phyloP scores from a whole-genome alignment of 2,113 vertebrate species.

The Corythornis vintsioides region DNA sequence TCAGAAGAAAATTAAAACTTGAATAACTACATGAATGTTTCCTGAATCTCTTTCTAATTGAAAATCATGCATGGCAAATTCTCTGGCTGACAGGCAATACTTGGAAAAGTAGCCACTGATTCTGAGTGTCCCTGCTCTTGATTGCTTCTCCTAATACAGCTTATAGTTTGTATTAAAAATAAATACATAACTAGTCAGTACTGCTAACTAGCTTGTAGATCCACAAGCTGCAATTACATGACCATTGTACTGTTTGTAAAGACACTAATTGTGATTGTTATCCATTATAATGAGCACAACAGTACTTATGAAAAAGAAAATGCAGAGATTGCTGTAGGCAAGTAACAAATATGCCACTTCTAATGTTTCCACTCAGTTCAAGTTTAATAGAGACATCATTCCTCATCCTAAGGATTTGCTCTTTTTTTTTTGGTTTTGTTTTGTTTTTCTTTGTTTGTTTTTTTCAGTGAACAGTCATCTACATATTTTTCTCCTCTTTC shows the following conservation, averaged over 20 bases:
- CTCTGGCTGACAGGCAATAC: not conserved
- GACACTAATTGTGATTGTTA: not conserved
- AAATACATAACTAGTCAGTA: not conserved
- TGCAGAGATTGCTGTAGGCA: not conserved
- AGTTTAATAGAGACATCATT: not conserved
- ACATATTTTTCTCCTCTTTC: not conserved
- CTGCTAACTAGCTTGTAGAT: not conserved
- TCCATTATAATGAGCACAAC: not conserved
- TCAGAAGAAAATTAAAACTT: constrained; percentile 18
- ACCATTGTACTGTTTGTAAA: not conserved
- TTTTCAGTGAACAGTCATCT: not conserved
- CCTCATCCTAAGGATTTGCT: not conserved
- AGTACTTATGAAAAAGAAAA: not conserved
- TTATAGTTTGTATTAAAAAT: not conserved
- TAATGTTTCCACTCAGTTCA: not conserved
- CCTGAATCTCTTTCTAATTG: not conserved
- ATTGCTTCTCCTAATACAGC: not conserved
- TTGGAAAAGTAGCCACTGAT: not conserved
- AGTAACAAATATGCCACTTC: not conserved
- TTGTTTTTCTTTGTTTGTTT: not conserved
- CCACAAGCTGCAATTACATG: not conserved
- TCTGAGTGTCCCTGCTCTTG: not conserved
- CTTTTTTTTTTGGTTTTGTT: not conserved
- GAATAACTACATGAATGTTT: not conserved
- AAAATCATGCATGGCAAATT: not conserved